Evolutionary conservation across 2,888 invertebrate genomes (phyloP), one percentile per base, ranked within the genome.

Genomic region (Acleris cristana): DNA sequence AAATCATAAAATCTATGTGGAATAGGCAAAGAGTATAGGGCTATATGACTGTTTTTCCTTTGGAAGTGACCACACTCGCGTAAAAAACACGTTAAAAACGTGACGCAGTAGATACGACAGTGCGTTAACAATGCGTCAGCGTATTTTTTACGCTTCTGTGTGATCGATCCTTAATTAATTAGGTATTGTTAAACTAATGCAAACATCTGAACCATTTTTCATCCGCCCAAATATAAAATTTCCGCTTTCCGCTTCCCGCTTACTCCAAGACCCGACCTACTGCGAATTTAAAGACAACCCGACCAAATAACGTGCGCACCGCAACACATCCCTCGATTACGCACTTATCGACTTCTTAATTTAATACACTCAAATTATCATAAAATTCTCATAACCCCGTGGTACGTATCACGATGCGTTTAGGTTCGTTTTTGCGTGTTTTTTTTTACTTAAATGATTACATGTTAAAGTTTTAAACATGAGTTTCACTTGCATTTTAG

Each of bases 351-450:
- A 67, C 60, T 75, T 71, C 75, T 76, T 66, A 73, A 67, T 78
- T 77, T 78, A 72, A 78, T 77, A 73, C 76, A 40, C 70, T 78
- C 74, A 74, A 76, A 79, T 79, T 78, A 77, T 73, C 74, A 69
- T 75, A 40, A 57, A 52, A 12, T 34, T 7, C 19, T 56, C 14
- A 16, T 19, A 21, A 45, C 34, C 40, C 21, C 19, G 49, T 51
- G 3, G 59, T 8, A n/a, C 34, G 34, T 59, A 51, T 51, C 3
- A 12, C 14, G 34, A 4, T 0, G 19, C 6, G 16, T 2, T 58
- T 26, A 48, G 48, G 58, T 8, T 12, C 3, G 44, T 45, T 45
- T 57, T 57, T 30, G 10, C 55, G 55, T 40, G 21, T 57, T n/a
- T 16, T 45, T 57, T 23, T 44, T 23, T 58, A 34, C 19, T 55